phyloP scores from a whole-genome alignment of 1,140 invertebrate species.

The Megathymus violae region DNA sequence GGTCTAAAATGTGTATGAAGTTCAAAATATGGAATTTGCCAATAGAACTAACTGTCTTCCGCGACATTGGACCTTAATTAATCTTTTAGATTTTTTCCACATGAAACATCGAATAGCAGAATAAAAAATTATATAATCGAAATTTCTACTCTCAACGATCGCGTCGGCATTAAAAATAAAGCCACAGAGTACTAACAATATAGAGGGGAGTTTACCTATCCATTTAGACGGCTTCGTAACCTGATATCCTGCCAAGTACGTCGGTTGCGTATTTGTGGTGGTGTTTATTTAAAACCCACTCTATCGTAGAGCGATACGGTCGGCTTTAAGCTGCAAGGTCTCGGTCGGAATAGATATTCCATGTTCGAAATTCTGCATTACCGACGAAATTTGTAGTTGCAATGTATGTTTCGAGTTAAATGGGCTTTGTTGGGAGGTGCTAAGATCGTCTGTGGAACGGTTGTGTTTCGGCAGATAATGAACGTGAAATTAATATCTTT shows the following conservation, averaged over 20 bases:
- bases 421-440: not conserved
- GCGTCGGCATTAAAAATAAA: constrained; percentile 24
- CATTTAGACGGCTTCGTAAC: constrained; percentile 64
- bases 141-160: not conserved
- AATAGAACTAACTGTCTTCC: no score
- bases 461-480: constrained; percentile 4
- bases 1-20: no score
- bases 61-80: not conserved
- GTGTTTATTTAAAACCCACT: constrained; percentile 1
- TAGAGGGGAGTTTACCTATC: constrained; percentile 55
- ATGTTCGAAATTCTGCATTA: constrained; percentile 29
- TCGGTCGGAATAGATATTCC: constrained; percentile 10
- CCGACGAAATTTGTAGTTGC: constrained; percentile 22
- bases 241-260: constrained; percentile 43
- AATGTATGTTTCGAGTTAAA: constrained; percentile 12
- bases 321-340: not conserved
- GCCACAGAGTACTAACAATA: constrained; percentile 25
- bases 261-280: constrained; percentile 7
- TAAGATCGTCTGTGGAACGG: constrained; percentile 8
- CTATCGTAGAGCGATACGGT: not conserved
- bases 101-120: not conserved
- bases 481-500: constrained; percentile 26
- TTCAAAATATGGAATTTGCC: no score
- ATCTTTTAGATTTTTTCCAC: not conserved
- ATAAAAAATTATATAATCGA: not conserved